Conservation (phyloP, 2,113 vertebrate genomes). For the Varanus komodoensis region DNA sequence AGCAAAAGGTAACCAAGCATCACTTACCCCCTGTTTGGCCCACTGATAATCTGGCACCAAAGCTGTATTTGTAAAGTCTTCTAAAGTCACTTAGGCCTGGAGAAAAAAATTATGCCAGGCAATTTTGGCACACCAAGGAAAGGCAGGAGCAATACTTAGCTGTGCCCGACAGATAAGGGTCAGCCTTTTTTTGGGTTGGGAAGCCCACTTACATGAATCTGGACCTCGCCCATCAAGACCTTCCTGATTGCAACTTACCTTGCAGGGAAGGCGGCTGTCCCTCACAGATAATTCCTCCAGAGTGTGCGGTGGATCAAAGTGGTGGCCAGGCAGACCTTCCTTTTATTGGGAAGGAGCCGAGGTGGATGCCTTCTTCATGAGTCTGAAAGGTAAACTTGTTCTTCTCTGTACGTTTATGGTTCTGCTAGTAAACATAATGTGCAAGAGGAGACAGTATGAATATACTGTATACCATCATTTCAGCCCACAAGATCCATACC, state of each 20-base stretch:
- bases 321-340: slow-evolving; percentile 74
- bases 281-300: slow-evolving; percentile 77
- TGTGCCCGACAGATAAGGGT: slow-evolving; percentile 15
- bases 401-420: slow-evolving; percentile 85
- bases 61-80: slow-evolving; percentile 10
- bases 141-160: slow-evolving; percentile 37
- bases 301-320: slow-evolving; percentile 76
- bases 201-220: slow-evolving; percentile 60
- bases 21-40: not conserved
- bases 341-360: slow-evolving; percentile 76
- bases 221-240: slow-evolving; percentile 72
- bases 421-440: slow-evolving; percentile 78
- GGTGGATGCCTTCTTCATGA: slow-evolving; percentile 79
- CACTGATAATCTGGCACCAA: not conserved
- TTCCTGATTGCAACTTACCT: slow-evolving; percentile 83
- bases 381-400: slow-evolving; percentile 88
- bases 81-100: slow-evolving; percentile 23
- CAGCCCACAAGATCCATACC: slow-evolving; percentile 59
- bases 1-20: not conserved
- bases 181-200: slow-evolving; percentile 45
- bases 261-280: slow-evolving; percentile 80
- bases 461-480: slow-evolving; percentile 57
- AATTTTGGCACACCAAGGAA: slow-evolving; percentile 23
- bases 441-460: slow-evolving; percentile 57
- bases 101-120: not conserved